phyloP scores from a whole-genome alignment of 2,888 invertebrate species.

The Rhamphomyia laevipes region DNA sequence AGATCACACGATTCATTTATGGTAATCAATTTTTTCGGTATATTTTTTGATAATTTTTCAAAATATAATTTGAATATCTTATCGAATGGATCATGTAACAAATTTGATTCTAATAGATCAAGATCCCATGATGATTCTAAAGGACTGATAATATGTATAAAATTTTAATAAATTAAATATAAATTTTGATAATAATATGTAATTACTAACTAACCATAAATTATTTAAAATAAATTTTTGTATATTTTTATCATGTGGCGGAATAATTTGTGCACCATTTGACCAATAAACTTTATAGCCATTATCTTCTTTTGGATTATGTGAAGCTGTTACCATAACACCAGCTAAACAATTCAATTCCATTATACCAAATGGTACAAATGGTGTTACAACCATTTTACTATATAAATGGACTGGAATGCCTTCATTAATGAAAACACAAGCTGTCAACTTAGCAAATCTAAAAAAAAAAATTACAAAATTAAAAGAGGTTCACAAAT shows the following conservation, averaged over 20 bases:
- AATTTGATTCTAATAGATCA: constrained; percentile 41
- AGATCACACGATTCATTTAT: constrained; percentile 44
- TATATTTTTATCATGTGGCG: constrained; percentile 83
- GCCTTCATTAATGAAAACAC: constrained; percentile 63
- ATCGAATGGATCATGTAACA: constrained; percentile 56
- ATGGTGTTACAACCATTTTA: constrained; percentile 79
- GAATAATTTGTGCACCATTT: constrained; percentile 90
- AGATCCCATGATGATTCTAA: constrained; percentile 68
- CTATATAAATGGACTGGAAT: constrained; percentile 74
- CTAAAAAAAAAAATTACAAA: constrained; percentile 43
- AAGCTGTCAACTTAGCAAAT: constrained; percentile 79
- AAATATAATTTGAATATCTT: constrained; percentile 60
- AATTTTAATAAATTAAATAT: not conserved
- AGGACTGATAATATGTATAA: constrained; percentile 42
- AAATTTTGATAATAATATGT: not conserved
- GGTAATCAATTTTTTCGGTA: constrained; percentile 43
- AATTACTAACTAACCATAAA: constrained; percentile 41
- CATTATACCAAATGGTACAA: constrained; percentile 76
- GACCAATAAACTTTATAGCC: constrained; percentile 97
- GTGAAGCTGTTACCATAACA: constrained; percentile 91
- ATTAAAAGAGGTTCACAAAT: too few species aligned
- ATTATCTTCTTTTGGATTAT: constrained; percentile 91
- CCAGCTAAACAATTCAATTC: constrained; percentile 68
- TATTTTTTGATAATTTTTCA: constrained; percentile 42
- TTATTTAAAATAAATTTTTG: constrained; percentile 64